These are phyloP conservation scores for Noctua janthina DNA, from an alignment of 2,888 invertebrate species.

Conservation along the genomic window DNA sequence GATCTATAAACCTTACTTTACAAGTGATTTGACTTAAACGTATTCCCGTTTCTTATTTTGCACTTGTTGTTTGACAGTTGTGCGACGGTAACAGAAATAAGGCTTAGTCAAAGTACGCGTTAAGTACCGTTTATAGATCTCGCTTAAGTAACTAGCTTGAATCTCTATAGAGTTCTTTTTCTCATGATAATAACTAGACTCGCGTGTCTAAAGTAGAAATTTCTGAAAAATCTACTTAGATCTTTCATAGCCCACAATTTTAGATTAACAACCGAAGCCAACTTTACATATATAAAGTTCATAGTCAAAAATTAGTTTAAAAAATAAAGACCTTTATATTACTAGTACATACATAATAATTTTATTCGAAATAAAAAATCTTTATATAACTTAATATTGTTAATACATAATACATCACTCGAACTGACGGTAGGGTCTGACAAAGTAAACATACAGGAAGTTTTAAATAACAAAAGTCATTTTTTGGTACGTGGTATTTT, in stretches of 20 bases:
- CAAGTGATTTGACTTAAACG: neutral
- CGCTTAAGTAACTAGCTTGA: neutral
- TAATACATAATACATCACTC: slow-evolving; percentile 77
- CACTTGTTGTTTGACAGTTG: neutral
- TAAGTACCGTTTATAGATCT: neutral
- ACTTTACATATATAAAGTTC: slow-evolving; percentile 50
- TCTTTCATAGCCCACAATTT: slow-evolving; percentile 13
- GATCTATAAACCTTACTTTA: neutral
- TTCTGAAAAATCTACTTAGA: neutral
- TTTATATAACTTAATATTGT: slow-evolving; percentile 74
- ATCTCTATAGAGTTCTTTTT: neutral
- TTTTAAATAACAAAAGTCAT: neutral
- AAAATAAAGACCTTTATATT: slow-evolving; percentile 72
- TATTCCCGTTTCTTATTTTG: neutral
- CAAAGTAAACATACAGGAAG: slow-evolving; percentile 24
- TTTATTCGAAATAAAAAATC: slow-evolving; percentile 75
- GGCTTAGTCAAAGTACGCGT: neutral
- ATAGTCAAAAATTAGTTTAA: slow-evolving; percentile 71
- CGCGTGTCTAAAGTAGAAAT: neutral
- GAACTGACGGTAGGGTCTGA: slow-evolving; percentile 51
- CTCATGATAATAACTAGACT: neutral
- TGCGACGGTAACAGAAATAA: neutral
- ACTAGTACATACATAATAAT: slow-evolving; percentile 68
- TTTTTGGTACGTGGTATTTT: neutral
- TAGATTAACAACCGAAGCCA: slow-evolving; percentile 61